These are phyloP conservation scores for Colossoma macropomum DNA, from an alignment of 2,113 vertebrate genomes.

Conservation along the genomic window DNA sequence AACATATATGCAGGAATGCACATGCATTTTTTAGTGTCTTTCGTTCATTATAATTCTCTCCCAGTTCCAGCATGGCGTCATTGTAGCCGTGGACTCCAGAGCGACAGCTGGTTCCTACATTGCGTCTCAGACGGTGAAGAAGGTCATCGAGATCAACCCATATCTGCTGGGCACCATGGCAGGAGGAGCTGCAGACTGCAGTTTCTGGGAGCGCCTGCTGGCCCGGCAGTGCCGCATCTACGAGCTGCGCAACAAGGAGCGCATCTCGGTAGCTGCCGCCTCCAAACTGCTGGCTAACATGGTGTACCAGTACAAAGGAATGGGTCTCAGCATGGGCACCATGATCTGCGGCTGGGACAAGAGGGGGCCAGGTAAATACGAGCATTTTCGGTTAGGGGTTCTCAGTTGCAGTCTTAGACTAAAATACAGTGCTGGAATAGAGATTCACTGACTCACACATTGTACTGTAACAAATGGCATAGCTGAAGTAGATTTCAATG, in stretches of 20 bases:
- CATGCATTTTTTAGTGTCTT: too few species aligned
- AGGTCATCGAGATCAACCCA: conserved; percentile 93
- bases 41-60: not conserved
- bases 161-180: conserved; percentile 93
- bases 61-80: conserved; percentile 88
- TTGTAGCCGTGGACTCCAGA: conserved; percentile 90
- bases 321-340: conserved; percentile 94
- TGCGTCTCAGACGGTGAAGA: conserved; percentile 91
- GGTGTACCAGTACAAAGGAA: conserved; percentile 95
- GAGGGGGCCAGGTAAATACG: conserved; percentile 85
- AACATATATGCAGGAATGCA: not conserved
- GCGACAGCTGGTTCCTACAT: conserved; percentile 90
- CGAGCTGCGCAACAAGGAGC: conserved; percentile 92
- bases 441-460: too few species aligned
- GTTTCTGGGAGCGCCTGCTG: conserved; percentile 91
- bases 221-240: conserved; percentile 92
- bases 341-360: conserved; percentile 97
- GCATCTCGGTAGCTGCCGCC: conserved; percentile 90
- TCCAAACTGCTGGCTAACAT: conserved; percentile 95
- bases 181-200: conserved; percentile 89
- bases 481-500: too few species aligned
- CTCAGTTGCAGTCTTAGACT: too few species aligned
- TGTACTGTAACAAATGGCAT: too few species aligned
- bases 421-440: not conserved
- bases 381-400: not conserved